Conservation (phyloP, 2,888 invertebrate species). For the Elegia similella region DNA sequence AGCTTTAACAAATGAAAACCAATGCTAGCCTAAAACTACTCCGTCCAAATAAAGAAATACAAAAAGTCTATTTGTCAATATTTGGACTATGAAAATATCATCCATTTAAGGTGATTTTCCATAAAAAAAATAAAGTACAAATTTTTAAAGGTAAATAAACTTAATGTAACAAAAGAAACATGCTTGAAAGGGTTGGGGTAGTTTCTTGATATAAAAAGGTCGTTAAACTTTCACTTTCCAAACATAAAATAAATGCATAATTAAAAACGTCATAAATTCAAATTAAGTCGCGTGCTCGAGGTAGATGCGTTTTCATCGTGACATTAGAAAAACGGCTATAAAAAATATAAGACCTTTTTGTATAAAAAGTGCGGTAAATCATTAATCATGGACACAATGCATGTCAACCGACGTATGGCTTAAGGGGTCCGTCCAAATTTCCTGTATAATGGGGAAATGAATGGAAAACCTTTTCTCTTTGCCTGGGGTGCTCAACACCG, state of each 20-base stretch:
- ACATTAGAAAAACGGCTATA: constrained; percentile 30
- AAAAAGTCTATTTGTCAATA: too few species aligned
- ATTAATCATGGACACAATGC: constrained; percentile 77
- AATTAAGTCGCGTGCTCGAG: constrained; percentile 24
- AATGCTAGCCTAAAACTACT: too few species aligned
- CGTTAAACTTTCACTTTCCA: constrained; percentile 12
- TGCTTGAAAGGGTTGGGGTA: not conserved
- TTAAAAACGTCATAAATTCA: constrained; percentile 16
- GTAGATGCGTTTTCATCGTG: constrained; percentile 24
- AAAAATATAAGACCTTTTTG: constrained; percentile 46
- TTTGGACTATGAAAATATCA: too few species aligned
- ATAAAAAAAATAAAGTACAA: too few species aligned
- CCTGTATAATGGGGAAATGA: constrained; percentile 71
- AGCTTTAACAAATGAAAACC: too few species aligned
- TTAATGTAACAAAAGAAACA: not conserved
- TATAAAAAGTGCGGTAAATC: constrained; percentile 70
- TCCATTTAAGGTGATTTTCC: too few species aligned
- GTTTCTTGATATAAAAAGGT: not conserved
- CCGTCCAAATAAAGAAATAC: too few species aligned
- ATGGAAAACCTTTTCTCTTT: constrained; percentile 56
- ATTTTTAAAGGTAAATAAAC: not conserved
- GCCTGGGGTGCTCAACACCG: constrained; percentile 26
- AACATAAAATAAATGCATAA: constrained; percentile 12
- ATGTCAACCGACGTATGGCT: constrained; percentile 69
- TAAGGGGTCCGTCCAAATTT: constrained; percentile 63